A percentile compares a stretch with the other conserved stretches of the same genome.
phyloP scores from a whole-genome alignment of 2,797 vertebrate species.

The Alcedo atthis region DNA sequence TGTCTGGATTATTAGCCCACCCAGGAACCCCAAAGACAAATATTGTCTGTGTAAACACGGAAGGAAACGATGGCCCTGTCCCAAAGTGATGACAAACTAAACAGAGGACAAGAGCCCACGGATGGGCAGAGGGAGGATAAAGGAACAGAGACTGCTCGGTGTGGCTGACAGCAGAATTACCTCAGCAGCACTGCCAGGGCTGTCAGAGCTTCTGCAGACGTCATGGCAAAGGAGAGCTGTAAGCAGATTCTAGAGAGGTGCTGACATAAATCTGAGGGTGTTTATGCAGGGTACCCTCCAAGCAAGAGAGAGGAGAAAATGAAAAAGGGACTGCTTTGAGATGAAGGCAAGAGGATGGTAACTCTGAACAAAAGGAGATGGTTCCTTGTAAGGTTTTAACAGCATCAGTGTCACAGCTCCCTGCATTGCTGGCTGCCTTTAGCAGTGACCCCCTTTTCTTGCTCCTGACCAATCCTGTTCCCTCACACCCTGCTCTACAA shows the following conservation, averaged over 20 bases:
- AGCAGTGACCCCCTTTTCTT: background rate
- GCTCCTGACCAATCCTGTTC: background rate
- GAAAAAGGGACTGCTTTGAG: background rate
- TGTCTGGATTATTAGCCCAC: slow-evolving; percentile 8
- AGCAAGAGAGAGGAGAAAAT: background rate
- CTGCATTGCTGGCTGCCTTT: background rate
- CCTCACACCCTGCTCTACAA: background rate
- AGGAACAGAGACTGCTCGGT: background rate
- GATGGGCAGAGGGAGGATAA: background rate
- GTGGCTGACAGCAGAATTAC: background rate
- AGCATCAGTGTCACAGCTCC: background rate
- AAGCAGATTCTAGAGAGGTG: background rate
- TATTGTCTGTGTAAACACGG: background rate
- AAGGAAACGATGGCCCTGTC: slow-evolving; percentile 19
- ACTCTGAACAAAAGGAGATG: background rate
- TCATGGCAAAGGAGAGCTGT: background rate
- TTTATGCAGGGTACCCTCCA: background rate
- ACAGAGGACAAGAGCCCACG: background rate
- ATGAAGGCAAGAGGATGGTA: background rate
- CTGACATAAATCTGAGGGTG: background rate
- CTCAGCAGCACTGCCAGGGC: background rate
- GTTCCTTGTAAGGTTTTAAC: background rate
- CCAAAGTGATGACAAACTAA: slow-evolving; percentile 28
- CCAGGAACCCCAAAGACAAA: slow-evolving; percentile 32
- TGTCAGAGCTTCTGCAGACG: background rate